phyloP scores from a whole-genome alignment of 2,113 vertebrate genomes.

The Chloroceryle aenea region DNA sequence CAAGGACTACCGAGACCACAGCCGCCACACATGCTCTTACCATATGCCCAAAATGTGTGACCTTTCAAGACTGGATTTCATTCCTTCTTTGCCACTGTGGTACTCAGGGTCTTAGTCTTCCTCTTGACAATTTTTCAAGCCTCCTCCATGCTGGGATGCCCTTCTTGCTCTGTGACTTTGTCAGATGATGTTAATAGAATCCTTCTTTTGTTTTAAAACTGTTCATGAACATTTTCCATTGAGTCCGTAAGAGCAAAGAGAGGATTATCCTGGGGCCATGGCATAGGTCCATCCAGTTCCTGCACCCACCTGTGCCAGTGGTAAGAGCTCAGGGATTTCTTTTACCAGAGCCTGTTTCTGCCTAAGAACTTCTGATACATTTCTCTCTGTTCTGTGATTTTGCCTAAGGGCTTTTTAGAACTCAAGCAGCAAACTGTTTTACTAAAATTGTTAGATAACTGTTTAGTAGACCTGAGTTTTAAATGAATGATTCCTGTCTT shows the following conservation, averaged over 20 bases:
- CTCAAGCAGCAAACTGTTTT: neutral
- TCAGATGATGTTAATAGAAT: neutral
- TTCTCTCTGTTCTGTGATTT: neutral
- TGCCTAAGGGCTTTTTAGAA: neutral
- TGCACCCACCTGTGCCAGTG: neutral
- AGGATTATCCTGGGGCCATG: neutral
- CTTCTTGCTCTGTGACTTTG: neutral
- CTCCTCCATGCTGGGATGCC: neutral
- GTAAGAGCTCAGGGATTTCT: neutral
- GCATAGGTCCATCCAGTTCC: neutral
- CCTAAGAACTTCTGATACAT: neutral
- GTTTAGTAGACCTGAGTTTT: neutral
- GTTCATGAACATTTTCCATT: neutral
- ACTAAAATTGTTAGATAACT: neutral
- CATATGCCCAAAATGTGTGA: fast-evolving
- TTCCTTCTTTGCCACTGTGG: neutral
- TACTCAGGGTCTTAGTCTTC: neutral
- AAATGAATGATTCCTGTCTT: neutral
- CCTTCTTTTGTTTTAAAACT: neutral
- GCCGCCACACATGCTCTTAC: neutral
- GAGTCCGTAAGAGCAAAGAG: neutral
- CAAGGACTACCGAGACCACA: neutral
- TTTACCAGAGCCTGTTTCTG: neutral
- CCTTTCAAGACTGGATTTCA: neutral
- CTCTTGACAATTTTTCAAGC: neutral